A percentile compares a stretch with the other conserved stretches of the same genome.
These are phyloP conservation scores for Hemiprocne comata DNA, from an alignment of 2,113 vertebrate species.

Conservation along the genomic window DNA sequence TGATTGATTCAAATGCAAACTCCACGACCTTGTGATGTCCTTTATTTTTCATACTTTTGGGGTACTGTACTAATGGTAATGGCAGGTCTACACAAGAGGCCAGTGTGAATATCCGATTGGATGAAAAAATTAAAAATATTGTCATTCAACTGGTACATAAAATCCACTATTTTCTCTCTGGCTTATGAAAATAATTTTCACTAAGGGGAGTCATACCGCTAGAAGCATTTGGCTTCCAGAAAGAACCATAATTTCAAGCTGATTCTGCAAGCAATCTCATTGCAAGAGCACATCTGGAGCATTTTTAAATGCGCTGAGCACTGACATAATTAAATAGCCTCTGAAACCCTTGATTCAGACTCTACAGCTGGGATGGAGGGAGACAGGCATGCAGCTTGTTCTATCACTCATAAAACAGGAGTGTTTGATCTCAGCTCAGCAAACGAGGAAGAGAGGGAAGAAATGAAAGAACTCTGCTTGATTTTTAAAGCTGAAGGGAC, in stretches of 20 bases:
- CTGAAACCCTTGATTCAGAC: neutral
- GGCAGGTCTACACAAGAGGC: fast-evolving
- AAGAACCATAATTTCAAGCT: conserved; percentile 7
- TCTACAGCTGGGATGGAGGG: neutral
- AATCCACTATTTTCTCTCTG: neutral
- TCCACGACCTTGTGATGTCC: neutral
- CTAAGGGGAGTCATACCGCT: neutral
- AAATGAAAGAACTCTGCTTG: neutral
- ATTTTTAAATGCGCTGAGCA: conserved; percentile 38
- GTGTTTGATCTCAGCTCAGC: conserved; percentile 8
- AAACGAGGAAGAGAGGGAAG: neutral
- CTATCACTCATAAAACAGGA: neutral
- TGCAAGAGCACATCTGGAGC: conserved; percentile 29
- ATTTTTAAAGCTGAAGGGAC: neutral
- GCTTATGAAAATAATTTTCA: neutral
- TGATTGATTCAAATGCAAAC: neutral
- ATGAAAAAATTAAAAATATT: neutral
- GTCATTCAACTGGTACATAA: neutral
- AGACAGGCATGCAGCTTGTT: neutral
- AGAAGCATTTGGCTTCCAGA: conserved; percentile 5
- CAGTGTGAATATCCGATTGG: neutral
- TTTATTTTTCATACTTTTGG: neutral
- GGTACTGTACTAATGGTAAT: neutral
- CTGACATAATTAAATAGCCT: neutral
- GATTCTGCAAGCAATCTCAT: conserved; percentile 20